Evolutionary conservation across 2,113 vertebrate genomes (phyloP).

Genomic region (Ammospiza nelsoni): DNA sequence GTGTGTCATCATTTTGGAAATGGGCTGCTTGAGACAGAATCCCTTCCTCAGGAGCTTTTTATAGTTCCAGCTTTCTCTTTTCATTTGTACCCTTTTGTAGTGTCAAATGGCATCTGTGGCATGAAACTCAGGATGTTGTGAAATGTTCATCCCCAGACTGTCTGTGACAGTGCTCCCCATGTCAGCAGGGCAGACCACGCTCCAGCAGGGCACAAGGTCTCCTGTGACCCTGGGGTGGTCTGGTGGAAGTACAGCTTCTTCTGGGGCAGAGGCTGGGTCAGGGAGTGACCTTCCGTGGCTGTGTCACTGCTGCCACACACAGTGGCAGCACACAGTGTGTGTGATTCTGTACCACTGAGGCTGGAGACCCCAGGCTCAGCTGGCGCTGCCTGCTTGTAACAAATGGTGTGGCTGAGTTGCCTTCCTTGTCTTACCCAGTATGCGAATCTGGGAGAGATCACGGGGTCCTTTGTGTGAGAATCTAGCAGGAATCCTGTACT

Average conservation of each 20-base stretch:
- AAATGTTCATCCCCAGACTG: not conserved
- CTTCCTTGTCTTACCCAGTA: not conserved
- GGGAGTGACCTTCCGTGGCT: not conserved
- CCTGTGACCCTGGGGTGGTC: not conserved
- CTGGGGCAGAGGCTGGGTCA: not conserved
- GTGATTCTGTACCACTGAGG: fast-evolving
- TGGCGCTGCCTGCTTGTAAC: not conserved
- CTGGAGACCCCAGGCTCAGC: not conserved
- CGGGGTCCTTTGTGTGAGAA: not conserved
- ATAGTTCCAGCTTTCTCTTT: not conserved
- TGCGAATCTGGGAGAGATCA: fast-evolving
- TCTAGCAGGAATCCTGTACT: not conserved
- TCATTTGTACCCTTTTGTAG: not conserved
- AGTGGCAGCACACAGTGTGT: no score
- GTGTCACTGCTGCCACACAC: not conserved
- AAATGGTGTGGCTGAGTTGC: not conserved
- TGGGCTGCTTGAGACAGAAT: not conserved
- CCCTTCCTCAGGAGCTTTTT: not conserved
- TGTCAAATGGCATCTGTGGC: not conserved
- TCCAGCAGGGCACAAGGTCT: not conserved
- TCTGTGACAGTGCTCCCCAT: not conserved
- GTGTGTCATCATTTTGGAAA: not conserved
- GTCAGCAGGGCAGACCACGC: not conserved
- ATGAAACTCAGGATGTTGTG: constrained; percentile 2
- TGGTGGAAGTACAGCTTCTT: not conserved